Base-by-base conservation (phyloP, 1,140 invertebrate species). In the Temnothorax curvispinosus region DNA sequence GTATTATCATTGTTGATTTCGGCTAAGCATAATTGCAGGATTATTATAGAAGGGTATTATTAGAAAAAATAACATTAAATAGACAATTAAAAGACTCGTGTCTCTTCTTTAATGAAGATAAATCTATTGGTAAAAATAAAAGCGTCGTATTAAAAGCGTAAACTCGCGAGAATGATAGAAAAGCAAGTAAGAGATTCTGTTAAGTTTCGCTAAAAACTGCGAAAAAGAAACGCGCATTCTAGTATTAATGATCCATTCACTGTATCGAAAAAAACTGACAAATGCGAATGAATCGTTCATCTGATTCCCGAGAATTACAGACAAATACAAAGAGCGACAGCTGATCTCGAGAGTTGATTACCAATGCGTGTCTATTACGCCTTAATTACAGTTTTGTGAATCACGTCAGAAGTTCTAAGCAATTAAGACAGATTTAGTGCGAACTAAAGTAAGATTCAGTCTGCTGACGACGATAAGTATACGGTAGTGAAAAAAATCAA, bases 361-460 rank as follows among this genome's bases (percentile, higher is more conserved):
- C 13, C 35, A 35, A 38, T 60, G 8, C n/a, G 52, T 21, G n/a
- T 44, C 18, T 58, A 41, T 76, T 62, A 21, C 38, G 27, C 27
- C 21, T 47, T 77, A 62, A 62, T 72, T 38, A 81, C 58, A 32
- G 21, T n/a, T 32, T 41, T 54, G 35, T 18, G 54, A 65, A 44
- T 62, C 56, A 27, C 41, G 41, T 38, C n/a, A 38, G 71, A 67
- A 80, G 54, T 87, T 62, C 15, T 67, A n/a, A 41, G 54, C 65
- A 62, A 87, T 87, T 87, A 87, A 88, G 27, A 65, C 44, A 69
- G 60, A 54, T 78, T 87, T 87, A 78, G 54, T 67, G 72, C 18
- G 11, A 87, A 71, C 38, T 56, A 67, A 77, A 87, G 54, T 41
- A 74, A 62, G 69, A 52, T 84, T 15, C 47, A 27, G 8, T 64